phyloP scores from a whole-genome alignment of 2,797 vertebrate species.

The Chaetophractus vellerosus region DNA sequence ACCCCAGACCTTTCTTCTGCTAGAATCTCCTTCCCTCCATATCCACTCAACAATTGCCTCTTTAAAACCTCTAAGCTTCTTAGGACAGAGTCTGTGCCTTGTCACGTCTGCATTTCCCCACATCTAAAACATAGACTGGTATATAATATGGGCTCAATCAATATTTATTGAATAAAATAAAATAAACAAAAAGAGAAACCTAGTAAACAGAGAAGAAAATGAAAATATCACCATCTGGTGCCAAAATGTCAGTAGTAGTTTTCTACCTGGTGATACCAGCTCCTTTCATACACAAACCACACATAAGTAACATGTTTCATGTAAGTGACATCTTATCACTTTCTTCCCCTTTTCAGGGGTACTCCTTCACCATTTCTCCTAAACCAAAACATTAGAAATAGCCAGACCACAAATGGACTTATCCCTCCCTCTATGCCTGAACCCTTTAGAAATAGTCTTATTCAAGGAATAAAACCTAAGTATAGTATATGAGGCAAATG shows the following conservation, averaged over 20 bases:
- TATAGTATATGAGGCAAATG: background rate
- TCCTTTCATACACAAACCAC: background rate
- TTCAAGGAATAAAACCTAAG: conserved; percentile 15
- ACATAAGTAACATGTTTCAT: background rate
- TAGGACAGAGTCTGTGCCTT: background rate
- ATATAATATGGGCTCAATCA: background rate
- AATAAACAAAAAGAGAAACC: background rate
- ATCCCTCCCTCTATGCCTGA: background rate
- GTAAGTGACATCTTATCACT: background rate
- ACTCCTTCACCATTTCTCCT: background rate
- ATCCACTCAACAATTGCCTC: background rate
- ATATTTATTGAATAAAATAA: background rate
- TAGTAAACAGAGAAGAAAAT: background rate
- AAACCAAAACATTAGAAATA: background rate
- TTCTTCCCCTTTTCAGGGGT: background rate
- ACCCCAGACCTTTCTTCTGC: background rate
- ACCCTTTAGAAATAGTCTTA: background rate
- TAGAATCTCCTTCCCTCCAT: background rate
- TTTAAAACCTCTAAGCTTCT: background rate
- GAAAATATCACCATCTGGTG: background rate
- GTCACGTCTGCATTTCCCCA: background rate
- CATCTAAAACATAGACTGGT: background rate
- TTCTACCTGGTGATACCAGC: background rate
- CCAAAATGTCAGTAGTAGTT: background rate
- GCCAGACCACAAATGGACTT: background rate